phyloP scores from a whole-genome alignment of 2,888 invertebrate genomes.

The Coelogynopora nodosa region DNA sequence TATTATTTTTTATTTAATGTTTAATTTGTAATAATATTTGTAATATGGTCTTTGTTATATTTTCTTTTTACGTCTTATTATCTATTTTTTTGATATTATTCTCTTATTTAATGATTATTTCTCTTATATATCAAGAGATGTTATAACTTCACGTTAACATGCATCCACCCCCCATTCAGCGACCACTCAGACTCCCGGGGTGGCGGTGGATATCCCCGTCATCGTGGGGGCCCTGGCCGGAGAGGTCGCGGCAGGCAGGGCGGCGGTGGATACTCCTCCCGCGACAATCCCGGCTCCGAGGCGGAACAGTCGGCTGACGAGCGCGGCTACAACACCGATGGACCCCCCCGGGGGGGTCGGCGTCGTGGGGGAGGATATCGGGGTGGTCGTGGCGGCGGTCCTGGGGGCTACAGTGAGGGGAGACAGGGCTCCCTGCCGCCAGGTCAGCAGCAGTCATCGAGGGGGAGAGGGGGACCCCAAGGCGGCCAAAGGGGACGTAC shows the following conservation, averaged over 20 bases:
- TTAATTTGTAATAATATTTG: no score
- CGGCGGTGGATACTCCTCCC: constrained; percentile 29
- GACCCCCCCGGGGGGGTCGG: constrained; percentile 45
- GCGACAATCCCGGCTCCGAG: constrained; percentile 19
- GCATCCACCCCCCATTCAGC: no score
- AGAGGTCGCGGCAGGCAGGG: constrained; percentile 36
- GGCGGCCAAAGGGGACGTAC: no score
- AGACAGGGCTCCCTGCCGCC: not conserved
- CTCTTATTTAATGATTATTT: no score
- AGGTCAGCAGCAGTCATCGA: not conserved
- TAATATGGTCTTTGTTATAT: no score
- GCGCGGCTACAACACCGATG: constrained; percentile 22
- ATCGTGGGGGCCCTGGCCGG: not conserved
- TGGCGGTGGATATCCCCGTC: not conserved
- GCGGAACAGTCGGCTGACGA: constrained; percentile 47
- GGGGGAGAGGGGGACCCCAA: not conserved
- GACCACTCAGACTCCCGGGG: constrained; percentile 46
- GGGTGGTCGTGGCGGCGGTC: constrained; percentile 51
- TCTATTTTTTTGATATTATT: no score
- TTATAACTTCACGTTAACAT: no score
- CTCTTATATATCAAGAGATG: no score
- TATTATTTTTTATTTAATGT: no score
- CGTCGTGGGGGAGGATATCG: constrained; percentile 42
- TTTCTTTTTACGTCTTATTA: no score
- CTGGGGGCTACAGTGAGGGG: constrained; percentile 60